Conservation (phyloP, 2,113 vertebrate genomes). For the Cyphomyrus discorhynchus region DNA sequence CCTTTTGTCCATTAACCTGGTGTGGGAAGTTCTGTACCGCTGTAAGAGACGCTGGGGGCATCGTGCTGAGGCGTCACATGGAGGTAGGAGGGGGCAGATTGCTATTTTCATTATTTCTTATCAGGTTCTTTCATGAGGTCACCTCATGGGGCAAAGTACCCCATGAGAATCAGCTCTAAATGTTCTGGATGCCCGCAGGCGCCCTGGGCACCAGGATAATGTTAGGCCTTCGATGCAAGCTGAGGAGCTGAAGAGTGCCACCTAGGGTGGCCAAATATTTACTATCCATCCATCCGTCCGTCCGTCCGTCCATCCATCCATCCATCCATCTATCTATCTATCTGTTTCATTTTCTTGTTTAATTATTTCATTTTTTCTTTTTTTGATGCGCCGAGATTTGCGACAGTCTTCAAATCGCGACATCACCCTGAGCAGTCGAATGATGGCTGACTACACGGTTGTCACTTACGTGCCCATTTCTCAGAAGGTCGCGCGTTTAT, state of each 20-base stretch:
- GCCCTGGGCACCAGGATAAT: background rate
- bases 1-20: constrained; percentile 28
- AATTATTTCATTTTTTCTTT: background rate
- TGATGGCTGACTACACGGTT: background rate
- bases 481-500: background rate
- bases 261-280: background rate
- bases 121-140: background rate
- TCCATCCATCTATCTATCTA: no score
- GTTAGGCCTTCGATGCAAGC: background rate
- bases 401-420: background rate
- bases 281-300: no score
- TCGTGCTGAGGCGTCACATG: background rate
- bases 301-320: no score
- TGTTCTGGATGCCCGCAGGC: background rate
- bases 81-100: background rate
- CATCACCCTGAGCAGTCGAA: background rate
- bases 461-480: background rate
- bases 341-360: background rate
- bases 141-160: background rate
- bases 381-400: background rate
- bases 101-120: background rate
- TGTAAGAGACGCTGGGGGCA: background rate
- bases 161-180: background rate
- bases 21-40: background rate
- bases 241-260: background rate